Percentiles rank a stretch among this genome's conserved stretches.
phyloP scores from a whole-genome alignment of 2,797 vertebrate genomes.

The Denticeps clupeoides region DNA sequence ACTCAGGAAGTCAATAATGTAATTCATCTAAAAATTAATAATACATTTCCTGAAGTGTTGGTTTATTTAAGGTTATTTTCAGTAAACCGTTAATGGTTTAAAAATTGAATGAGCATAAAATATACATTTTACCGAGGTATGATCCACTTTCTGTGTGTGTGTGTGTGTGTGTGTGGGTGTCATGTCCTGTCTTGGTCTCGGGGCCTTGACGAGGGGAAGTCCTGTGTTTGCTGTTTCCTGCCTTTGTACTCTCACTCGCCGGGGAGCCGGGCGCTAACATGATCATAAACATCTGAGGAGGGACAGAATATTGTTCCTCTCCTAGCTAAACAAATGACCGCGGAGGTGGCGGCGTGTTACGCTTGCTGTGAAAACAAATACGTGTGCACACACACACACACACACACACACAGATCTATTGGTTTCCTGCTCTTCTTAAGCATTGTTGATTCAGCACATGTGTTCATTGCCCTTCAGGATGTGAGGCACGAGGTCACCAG shows the following conservation, averaged over 20 bases:
- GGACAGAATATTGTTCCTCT: constrained; percentile 36
- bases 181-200: constrained; percentile 15
- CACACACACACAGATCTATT: constrained; percentile 4
- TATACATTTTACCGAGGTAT: constrained; percentile 31
- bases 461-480: constrained; percentile 13
- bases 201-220: constrained; percentile 43
- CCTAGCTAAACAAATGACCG: constrained; percentile 10
- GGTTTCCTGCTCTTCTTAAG: constrained; percentile 27
- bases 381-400: not conserved
- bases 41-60: too few relatives aligned
- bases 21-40: too few relatives aligned
- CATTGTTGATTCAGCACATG: constrained; percentile 24
- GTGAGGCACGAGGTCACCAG: constrained; percentile 16
- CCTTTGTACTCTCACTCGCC: constrained; percentile 48
- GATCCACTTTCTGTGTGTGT: not conserved
- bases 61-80: too few relatives aligned
- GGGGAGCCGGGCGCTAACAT: not conserved
- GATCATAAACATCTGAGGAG: constrained; percentile 20
- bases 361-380: not conserved
- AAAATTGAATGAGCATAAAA: too few relatives aligned
- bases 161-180: not conserved
- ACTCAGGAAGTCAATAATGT: too few relatives aligned
- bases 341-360: not conserved
- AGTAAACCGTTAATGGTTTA: too few relatives aligned
- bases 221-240: constrained; percentile 49